phyloP scores from a whole-genome alignment of 2,113 vertebrate genomes.

The Osmerus mordax region DNA sequence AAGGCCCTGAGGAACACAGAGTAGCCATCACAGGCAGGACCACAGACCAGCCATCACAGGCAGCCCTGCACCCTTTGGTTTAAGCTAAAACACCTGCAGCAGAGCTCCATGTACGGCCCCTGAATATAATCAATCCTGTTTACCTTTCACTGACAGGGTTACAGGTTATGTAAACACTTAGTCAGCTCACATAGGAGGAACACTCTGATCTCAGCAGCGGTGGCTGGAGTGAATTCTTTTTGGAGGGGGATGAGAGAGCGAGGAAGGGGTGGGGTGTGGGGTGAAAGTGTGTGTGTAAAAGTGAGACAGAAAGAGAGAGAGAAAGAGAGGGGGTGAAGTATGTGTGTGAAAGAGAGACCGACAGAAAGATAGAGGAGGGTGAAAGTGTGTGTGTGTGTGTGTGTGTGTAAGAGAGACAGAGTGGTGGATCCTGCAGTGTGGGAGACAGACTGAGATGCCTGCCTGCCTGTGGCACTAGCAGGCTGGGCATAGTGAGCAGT shows the following conservation, averaged over 20 bases:
- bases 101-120: too few relatives aligned
- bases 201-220: background rate
- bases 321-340: constrained; percentile 1
- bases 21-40: background rate
- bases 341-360: background rate
- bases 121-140: too few relatives aligned
- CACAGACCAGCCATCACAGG: background rate
- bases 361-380: constrained; percentile 14
- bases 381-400: background rate
- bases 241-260: background rate
- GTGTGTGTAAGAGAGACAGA: background rate
- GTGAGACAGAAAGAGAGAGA: constrained; percentile 17
- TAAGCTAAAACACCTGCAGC: too few relatives aligned
- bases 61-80: too few relatives aligned
- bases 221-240: too few relatives aligned
- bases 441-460: too few relatives aligned
- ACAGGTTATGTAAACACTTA: background rate
- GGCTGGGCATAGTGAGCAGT: background rate
- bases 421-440: too few relatives aligned
- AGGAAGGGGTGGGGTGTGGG: constrained; percentile 1
- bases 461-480: background rate
- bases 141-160: background rate
- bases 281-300: constrained; percentile 11
- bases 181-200: background rate
- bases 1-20: constrained; percentile 76